Evolutionary conservation across 2,113 vertebrate species (phyloP).

Genomic region (Rhagologus leucostigma): DNA sequence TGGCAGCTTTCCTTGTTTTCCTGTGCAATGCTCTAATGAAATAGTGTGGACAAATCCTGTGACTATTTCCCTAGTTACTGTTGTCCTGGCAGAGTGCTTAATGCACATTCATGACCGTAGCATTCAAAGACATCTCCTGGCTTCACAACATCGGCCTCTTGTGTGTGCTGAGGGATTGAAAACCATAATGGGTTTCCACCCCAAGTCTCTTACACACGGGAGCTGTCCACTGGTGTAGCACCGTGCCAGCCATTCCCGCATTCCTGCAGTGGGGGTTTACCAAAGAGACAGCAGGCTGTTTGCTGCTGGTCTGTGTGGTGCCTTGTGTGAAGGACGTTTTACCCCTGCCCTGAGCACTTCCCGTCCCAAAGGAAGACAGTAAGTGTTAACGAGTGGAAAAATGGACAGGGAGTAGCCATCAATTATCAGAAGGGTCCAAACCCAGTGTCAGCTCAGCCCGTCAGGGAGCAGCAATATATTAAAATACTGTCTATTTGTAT

Average conservation of each 20-base stretch:
- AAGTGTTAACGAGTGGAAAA: neutral
- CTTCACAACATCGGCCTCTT: neutral
- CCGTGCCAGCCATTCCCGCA: rapidly evolving
- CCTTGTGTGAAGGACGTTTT: neutral
- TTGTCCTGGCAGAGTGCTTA: neutral
- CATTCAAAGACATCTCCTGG: neutral
- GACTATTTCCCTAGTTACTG: neutral
- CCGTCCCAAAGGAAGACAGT: rapidly evolving
- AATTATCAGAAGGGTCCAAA: neutral
- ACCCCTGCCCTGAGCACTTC: neutral
- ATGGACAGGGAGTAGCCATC: neutral
- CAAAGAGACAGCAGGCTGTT: neutral
- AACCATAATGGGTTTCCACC: neutral
- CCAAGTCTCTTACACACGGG: rapidly evolving
- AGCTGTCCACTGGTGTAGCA: rapidly evolving
- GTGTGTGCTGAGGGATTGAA: neutral
- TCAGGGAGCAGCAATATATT: neutral
- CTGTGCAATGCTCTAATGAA: neutral
- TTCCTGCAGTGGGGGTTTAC: neutral
- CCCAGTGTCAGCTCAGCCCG: neutral
- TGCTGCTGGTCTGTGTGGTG: neutral
- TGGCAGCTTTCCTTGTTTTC: neutral
- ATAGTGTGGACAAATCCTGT: neutral
- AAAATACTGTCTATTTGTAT: neutral
- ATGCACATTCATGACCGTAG: neutral